These are phyloP conservation scores for Camponotus floridanus DNA, from an alignment of 1,140 invertebrate genomes.

Conservation along the genomic window DNA sequence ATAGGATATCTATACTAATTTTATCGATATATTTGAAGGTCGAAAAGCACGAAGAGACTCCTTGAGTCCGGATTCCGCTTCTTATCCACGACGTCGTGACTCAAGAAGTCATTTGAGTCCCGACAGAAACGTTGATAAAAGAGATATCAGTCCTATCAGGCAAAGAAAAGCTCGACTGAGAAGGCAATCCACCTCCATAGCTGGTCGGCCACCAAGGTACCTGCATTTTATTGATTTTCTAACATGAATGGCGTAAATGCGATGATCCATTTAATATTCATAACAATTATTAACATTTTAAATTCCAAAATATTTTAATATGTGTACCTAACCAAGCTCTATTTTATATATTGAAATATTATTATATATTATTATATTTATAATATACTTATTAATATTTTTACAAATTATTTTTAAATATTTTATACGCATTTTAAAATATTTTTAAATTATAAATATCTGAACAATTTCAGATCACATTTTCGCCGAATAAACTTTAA, in stretches of 20 bases:
- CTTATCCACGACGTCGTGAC: constrained; percentile 89
- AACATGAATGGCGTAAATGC: not conserved
- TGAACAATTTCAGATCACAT: not conserved
- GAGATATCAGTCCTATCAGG: constrained; percentile 91
- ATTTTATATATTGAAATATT: not conserved
- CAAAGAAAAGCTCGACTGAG: constrained; percentile 89
- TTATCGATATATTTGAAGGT: constrained; percentile 83
- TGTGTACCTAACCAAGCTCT: not conserved
- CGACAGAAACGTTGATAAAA: constrained; percentile 90
- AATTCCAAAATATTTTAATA: not conserved
- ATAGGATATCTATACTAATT: not conserved
- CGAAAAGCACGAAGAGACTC: constrained; percentile 93
- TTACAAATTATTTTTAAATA: not conserved
- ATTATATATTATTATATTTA: not conserved
- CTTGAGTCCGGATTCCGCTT: constrained; percentile 95
- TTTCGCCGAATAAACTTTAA: not conserved
- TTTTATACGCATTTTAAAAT: no score
- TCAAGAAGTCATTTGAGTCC: constrained; percentile 93
- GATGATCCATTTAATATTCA: not conserved
- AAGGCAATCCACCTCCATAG: constrained; percentile 93
- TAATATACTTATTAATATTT: not conserved
- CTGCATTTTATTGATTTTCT: constrained; percentile 65
- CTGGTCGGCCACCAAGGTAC: constrained; percentile 85
- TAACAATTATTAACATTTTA: not conserved
- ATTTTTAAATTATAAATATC: not conserved